phyloP scores from a whole-genome alignment of 2,113 vertebrate species.

The Ammodramus savannarum region DNA sequence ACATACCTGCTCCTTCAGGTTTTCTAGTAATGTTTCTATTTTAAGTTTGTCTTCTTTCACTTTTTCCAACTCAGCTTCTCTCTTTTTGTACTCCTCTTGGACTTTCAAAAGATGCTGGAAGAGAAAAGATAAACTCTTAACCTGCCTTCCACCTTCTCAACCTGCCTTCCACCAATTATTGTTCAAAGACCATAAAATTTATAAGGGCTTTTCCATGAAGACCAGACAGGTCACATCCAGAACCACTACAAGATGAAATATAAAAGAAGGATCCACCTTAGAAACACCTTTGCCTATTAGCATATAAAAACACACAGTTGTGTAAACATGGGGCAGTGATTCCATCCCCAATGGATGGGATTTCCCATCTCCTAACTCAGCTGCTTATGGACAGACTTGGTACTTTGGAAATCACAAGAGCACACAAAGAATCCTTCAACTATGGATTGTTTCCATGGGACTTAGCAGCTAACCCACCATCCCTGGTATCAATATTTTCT shows the following conservation, averaged over 20 bases:
- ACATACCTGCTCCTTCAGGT: slow-evolving; percentile 84
- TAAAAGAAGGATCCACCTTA: neutral
- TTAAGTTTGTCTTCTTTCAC: slow-evolving; percentile 87
- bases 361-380: neutral
- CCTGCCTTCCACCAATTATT: neutral
- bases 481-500: neutral
- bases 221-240: neutral
- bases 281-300: neutral
- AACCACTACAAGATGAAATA: neutral
- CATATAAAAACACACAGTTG: neutral
- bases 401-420: neutral
- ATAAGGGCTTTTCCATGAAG: neutral
- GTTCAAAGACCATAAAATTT: neutral
- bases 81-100: slow-evolving; percentile 89
- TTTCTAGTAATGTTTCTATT: slow-evolving; percentile 84
- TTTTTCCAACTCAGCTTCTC: slow-evolving; percentile 88
- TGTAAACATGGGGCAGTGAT: neutral
- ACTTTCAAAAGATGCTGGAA: slow-evolving; percentile 90
- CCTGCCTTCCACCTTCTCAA: neutral
- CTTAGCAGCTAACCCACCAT: neutral
- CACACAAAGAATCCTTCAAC: neutral
- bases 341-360: neutral
- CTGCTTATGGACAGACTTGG: neutral
- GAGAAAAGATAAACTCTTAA: neutral
- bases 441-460: neutral